These are phyloP conservation scores for Noctilio leporinus DNA, from an alignment of 2,113 vertebrate genomes.

Conservation along the genomic window DNA sequence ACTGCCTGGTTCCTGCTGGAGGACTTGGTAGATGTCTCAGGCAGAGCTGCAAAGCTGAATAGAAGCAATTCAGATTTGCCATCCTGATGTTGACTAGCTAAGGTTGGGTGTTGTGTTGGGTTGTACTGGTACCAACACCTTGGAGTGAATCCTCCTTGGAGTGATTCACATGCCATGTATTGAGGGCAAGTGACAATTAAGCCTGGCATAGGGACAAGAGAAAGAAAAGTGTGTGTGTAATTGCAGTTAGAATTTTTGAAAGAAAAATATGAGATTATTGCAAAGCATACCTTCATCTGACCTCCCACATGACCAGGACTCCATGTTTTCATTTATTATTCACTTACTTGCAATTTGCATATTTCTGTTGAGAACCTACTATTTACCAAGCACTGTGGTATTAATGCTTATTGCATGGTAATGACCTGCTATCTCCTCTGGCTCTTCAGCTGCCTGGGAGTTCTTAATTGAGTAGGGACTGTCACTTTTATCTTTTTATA, in stretches of 20 bases:
- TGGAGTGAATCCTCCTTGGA: not conserved
- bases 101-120: not conserved
- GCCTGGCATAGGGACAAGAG: not conserved
- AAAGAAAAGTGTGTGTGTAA: not conserved
- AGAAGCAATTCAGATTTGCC: not conserved
- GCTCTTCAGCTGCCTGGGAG: not conserved
- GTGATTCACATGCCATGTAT: not conserved
- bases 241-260: not conserved
- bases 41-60: not conserved
- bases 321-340: not conserved
- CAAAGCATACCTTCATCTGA: not conserved
- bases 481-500: not conserved
- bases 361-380: not conserved
- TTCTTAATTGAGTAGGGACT: not conserved
- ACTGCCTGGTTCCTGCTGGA: not conserved
- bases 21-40: not conserved
- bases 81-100: not conserved
- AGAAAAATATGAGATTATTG: not conserved
- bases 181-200: not conserved
- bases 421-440: not conserved
- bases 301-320: not conserved
- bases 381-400: not conserved
- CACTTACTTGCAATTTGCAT: not conserved
- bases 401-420: not conserved
- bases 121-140: rapidly evolving